A percentile compares a stretch with the other conserved stretches of the same genome.
These are phyloP conservation scores for Euwallacea fornicatus DNA, from an alignment of 1,140 invertebrate genomes.

Conservation along the genomic window DNA sequence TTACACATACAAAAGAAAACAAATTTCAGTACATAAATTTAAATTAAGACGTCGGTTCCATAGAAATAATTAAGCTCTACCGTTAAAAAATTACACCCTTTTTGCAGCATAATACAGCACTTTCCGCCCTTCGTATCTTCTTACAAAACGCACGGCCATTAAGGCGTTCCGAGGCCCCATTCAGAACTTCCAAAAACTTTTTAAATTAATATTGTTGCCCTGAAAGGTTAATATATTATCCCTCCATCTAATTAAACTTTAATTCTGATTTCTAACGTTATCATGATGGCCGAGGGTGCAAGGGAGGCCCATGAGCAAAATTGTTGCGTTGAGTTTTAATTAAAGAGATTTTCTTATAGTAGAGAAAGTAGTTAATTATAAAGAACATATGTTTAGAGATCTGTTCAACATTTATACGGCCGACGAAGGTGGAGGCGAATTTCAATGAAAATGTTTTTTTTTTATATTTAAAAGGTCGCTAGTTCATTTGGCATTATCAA, in stretches of 20 bases:
- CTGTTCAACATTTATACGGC: no score
- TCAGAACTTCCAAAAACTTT: constrained; percentile 6
- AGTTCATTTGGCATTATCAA: no score
- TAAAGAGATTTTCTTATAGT: no score
- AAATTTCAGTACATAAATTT: background rate
- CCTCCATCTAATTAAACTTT: background rate
- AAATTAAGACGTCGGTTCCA: background rate
- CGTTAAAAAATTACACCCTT: background rate
- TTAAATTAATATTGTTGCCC: constrained; percentile 7
- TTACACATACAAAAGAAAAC: no score
- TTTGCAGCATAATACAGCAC: background rate
- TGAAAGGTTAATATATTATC: constrained; percentile 6
- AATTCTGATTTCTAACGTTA: background rate
- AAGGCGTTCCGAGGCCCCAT: background rate
- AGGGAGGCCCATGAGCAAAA: no score
- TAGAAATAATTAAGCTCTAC: background rate
- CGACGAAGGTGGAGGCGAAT: no score
- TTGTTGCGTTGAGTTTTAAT: no score
- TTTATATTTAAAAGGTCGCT: no score
- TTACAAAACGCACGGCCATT: constrained; percentile 1
- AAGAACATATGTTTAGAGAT: no score
- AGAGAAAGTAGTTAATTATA: no score
- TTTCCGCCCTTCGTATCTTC: background rate
- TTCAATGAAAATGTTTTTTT: no score
- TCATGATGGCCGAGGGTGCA: no score